Evolutionary conservation across 2,113 vertebrate species (phyloP), one percentile per base, ranked within the genome.

Genomic region (Falcunculus frontatus): DNA sequence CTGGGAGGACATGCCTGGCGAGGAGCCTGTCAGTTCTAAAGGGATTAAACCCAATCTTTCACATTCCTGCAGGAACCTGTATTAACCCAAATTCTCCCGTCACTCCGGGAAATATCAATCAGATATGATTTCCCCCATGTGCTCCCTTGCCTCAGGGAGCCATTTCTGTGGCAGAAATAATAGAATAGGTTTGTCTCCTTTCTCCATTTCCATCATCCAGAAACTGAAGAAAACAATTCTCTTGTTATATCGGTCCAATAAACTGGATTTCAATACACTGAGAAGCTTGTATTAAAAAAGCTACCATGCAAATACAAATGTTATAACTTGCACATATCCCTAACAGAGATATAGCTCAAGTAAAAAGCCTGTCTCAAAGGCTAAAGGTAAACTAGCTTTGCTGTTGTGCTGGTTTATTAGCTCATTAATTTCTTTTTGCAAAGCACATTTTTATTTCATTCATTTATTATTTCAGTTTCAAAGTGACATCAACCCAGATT

Each of bases 341-440:
- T 94, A 93, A 88, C 5, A 50, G 84, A 91, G 76, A 59, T 62
- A 96, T n/a, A 93, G 83, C 81, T 97, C 93, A 93, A 89, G 79
- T 91, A 81, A 95, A 96, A 96, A 94, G 57, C 90, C 69, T 81
- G 41, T 81, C 84, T 92, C 69, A 79, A 59, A 96, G 88, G 90
- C 81, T 89, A 92, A 88, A 94, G 79, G 90, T 95, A 97, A 95
- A 88, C 46, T 41, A 93, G 72, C 59, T 95, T 75, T 92, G 90
- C 78, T 56, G 57, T 84, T 95, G 65, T 77, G 87, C 69, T 84
- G 79, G 78, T 95, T 96, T 95, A 95, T 97, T 95, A 92, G 81
- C 68, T 90, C 90, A 94, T 96, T 92, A 94, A 90, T 97, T 96
- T 94, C n/a, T 80, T 81, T 77, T 72, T 67, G 74, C 65, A 83